Evolutionary conservation across 2,113 vertebrate species (phyloP).

Genomic region (Hippocampus abdominalis): DNA sequence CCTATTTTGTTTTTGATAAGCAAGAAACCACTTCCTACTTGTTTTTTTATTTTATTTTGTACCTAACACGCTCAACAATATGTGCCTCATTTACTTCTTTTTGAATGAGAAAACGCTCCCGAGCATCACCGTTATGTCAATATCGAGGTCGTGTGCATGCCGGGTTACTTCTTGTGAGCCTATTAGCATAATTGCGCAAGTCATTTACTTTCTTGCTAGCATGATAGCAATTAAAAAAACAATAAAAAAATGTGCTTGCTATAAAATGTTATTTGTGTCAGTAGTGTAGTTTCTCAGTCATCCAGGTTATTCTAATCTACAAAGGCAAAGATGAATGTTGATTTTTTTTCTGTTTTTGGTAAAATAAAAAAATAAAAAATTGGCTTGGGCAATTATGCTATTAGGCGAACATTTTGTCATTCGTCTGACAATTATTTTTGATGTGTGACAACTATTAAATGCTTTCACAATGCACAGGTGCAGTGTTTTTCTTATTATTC

Average conservation of each 20-base stretch:
- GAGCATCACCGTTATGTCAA: conserved; percentile 33
- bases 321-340: neutral
- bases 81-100: conserved; percentile 62
- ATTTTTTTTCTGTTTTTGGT: no score
- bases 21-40: neutral
- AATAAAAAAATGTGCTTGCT: neutral
- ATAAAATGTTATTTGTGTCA: neutral
- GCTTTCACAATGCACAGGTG: conserved; percentile 27
- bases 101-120: conserved; percentile 45
- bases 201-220: conserved; percentile 26
- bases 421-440: conserved; percentile 41
- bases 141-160: conserved; percentile 38
- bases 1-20: conserved; percentile 43
- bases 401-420: conserved; percentile 32
- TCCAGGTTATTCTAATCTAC: neutral
- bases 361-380: neutral
- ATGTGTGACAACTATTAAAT: conserved; percentile 29
- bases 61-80: conserved; percentile 32
- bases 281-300: neutral
- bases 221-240: neutral
- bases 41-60: conserved; percentile 15
- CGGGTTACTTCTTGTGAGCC: conserved; percentile 28
- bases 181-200: neutral
- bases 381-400: neutral
- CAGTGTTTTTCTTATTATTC: conserved; percentile 27